Base-by-base conservation (phyloP, 2,888 invertebrate genomes). In the Himalopsyche japonica region DNA sequence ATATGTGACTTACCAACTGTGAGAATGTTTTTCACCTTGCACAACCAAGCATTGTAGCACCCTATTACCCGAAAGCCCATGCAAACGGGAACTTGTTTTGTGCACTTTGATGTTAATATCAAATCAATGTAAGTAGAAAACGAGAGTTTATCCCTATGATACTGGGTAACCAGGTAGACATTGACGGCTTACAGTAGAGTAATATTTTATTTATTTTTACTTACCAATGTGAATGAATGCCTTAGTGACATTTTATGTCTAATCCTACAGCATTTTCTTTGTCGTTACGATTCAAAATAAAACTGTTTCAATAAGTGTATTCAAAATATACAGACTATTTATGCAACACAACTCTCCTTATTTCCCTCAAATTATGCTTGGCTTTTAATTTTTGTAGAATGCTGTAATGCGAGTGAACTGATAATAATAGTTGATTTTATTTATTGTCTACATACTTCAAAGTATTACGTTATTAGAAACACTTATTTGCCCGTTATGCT, bases 31-130 rank as follows among this genome's bases (percentile, higher is more conserved):
- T 70, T 64, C 43, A 79, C 57, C 76, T 77, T 79, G 82, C 82
- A 82, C 82, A 76, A 64, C 78, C 43, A 81, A 43, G 77, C 47
- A 76, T 76, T 77, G 76, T 84, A 85, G 85, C 81, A 81, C 85
- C 83, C 80, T 81, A 86, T 79, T 82, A 84, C 84, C 80, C 43
- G 76, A 30, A 83, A 84, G 34, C 80, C 82, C 79, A 30, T 57
- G 57, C 57, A 20, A 57, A 84, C 81, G 77, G 70, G 57, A 20
- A 57, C 57, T 20, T 57, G 57, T 57, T 57, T 57, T 83, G 81
- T 86, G 84, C 85, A 85, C 85, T 80, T 86, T 86, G 80, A 82
- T 86, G 86, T 86, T 84, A 79, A 82, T 30, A 48, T 43, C 47
- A 30, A 79, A 79, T 85, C 27, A 84, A 86, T 85, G 86, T 86